These are phyloP conservation scores for Andrena praecox DNA, from an alignment of 2,888 invertebrate species.

Conservation along the genomic window DNA sequence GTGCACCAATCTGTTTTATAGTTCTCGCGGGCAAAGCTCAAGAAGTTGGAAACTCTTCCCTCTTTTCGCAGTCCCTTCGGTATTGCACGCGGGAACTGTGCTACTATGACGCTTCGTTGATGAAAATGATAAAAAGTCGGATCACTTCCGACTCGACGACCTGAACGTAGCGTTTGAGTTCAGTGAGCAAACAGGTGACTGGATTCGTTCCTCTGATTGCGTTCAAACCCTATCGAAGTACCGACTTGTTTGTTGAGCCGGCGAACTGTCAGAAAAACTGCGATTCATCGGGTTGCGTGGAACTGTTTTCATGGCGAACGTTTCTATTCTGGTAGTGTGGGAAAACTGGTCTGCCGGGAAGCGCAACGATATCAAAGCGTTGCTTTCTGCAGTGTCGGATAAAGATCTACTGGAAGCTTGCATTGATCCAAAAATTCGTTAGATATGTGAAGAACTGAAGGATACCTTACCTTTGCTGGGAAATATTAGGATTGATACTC, in stretches of 20 bases:
- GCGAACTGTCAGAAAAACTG: slow-evolving; percentile 4
- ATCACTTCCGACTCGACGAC: neutral
- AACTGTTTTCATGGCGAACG: neutral
- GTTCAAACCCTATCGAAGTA: neutral
- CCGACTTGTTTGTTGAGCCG: slow-evolving; percentile 5
- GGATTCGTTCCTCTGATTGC: neutral
- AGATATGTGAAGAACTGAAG: neutral
- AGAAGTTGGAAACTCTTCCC: too few species aligned
- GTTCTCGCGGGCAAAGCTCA: too few species aligned
- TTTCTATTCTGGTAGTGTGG: neutral
- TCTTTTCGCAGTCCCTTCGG: too few species aligned
- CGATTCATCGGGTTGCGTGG: neutral
- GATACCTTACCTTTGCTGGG: neutral
- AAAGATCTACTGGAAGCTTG: neutral
- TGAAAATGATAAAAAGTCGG: too few species aligned
- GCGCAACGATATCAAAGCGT: neutral
- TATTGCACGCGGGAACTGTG: too few species aligned
- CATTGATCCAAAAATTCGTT: neutral
- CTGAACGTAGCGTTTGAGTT: neutral
- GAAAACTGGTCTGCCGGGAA: neutral
- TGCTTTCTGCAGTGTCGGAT: neutral
- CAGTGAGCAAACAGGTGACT: neutral
- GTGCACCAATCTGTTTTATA: too few species aligned
- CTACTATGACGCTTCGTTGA: too few species aligned
- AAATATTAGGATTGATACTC: too few species aligned